Base-by-base conservation (phyloP, 2,113 vertebrate genomes). In the Pseudorasbora parva region DNA sequence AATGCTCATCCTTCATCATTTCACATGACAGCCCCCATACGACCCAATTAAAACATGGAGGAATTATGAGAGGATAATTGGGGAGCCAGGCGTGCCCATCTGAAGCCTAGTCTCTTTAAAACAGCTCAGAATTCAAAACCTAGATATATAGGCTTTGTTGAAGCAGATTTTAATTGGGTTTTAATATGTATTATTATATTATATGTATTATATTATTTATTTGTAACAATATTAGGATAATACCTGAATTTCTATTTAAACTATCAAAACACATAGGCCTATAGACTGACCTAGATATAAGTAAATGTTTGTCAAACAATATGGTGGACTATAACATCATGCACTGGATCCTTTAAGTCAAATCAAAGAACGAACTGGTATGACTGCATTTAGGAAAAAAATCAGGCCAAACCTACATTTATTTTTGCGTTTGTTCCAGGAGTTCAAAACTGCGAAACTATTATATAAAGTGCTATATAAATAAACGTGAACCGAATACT, bases 21-120 rank as follows among this genome's bases (percentile, higher is more conserved):
- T 25, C 82, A 82, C 41, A 27, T 41, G 87, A 81, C 86, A 82
- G 80, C 56, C 74, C 9, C 51, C n/a, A 49, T 75, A 47, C 83
- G 7, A 69, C 66, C 82, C 81, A 78, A 86, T 86, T 88, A 86
- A 82, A 78, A 76, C 78, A 66, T 51, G 19, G 23, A 84, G 41
- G 78, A 82, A 84, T 84, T 81, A 86, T 88, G 77, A 23, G 45
- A 80, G 81, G 41, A 41, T 85, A 85, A 87, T 71, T 87, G 81
- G 72, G 77, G 69, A 72, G 54, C 30, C 43, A 87, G 84, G 69
- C 54, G 7, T 83, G 68, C 41, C 81, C 49, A 66, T 74, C 25
- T 71, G 23, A 43, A 76, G 45, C 49, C 49, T 60, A 49, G 30
- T 30, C 17, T 57, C 76, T 78, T 45, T 73, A 59, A 45, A 60